A percentile compares a stretch with the other conserved stretches of the same genome.
Conservation (phyloP, 2,888 invertebrate genomes). For the Saturnia japonica region DNA sequence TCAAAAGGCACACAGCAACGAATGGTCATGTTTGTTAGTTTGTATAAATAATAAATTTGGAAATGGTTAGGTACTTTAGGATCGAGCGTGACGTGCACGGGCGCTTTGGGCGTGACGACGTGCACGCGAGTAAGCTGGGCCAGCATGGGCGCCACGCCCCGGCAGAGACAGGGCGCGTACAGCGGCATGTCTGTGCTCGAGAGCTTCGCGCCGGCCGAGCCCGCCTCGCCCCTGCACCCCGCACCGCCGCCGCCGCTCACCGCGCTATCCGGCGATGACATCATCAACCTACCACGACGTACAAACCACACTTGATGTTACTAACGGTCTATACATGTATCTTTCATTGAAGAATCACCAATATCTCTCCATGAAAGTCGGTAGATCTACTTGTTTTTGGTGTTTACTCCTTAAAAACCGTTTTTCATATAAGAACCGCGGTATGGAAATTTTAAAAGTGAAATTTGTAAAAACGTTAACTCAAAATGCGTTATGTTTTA, state of each 20-base stretch:
- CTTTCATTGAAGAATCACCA: too few relatives aligned
- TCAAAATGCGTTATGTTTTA: too few relatives aligned
- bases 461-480: too few relatives aligned
- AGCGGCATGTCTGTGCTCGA: slow-evolving; percentile 90
- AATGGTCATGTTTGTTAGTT: too few relatives aligned
- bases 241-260: slow-evolving; percentile 89
- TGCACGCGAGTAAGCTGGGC: slow-evolving; percentile 61
- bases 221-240: slow-evolving; percentile 86
- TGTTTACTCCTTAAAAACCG: too few relatives aligned
- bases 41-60: too few relatives aligned
- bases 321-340: too few relatives aligned
- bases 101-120: slow-evolving; percentile 91
- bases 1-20: too few relatives aligned
- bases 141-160: slow-evolving; percentile 41
- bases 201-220: slow-evolving; percentile 93
- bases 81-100: slow-evolving; percentile 92
- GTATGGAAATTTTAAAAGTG: too few relatives aligned
- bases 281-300: slow-evolving; percentile 81
- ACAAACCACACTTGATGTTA: neutral
- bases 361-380: too few relatives aligned
- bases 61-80: slow-evolving; percentile 40
- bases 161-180: slow-evolving; percentile 48
- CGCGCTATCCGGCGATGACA: slow-evolving; percentile 92
- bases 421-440: too few relatives aligned
- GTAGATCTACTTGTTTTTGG: too few relatives aligned